Base-by-base conservation (phyloP, 2,888 invertebrate genomes). In the Lepetodrilus schrolli region DNA sequence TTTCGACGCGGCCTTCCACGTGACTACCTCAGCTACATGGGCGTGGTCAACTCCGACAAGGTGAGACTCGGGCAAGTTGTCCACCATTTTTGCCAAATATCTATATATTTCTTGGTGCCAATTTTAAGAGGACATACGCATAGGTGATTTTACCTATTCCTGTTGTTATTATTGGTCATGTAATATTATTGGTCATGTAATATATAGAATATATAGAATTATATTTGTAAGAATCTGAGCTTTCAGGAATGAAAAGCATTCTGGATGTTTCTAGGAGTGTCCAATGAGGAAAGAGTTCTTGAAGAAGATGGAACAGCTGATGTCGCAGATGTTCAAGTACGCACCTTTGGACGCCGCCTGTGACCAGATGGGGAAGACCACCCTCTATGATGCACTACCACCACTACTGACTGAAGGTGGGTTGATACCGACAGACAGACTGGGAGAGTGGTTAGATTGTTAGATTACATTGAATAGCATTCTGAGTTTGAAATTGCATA, bases 371-470 rank as follows among this genome's bases (percentile, higher is more conserved):
- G 95, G 95, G 1, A 95, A 94, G 84, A 93, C 94, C 80, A 96
- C 94, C 86, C 94, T 97, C 88, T 94, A 95, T 85, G 95, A 95
- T 90, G 95, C 95, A 2, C 91, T 99, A 72, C 98, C 99, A 0
- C 98, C 98, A 0, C 92, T 94, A 8, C 77, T 90, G 7, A 93
- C 92, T 30, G 91, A 89, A 82, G 88, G 92, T 92, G 83, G 76
- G 76, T 21, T 2, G 1, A 20, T 48, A 13, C 43, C 13, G 3
- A 17, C 2, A 43, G 43, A 43, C 30, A 30, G n/a, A 43, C n/a
- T n/a, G n/a, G n/a, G n/a, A n/a, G n/a, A n/a, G n/a, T n/a, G n/a
- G n/a, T n/a, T n/a, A n/a, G n/a, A n/a, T n/a, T n/a, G n/a, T n/a
- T n/a, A n/a, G n/a, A n/a, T n/a, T n/a, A n/a, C n/a, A n/a, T n/a